A percentile compares a stretch with the other conserved stretches of the same genome.
Conservation (phyloP, 2,888 invertebrate genomes). For the Tipula unca region DNA sequence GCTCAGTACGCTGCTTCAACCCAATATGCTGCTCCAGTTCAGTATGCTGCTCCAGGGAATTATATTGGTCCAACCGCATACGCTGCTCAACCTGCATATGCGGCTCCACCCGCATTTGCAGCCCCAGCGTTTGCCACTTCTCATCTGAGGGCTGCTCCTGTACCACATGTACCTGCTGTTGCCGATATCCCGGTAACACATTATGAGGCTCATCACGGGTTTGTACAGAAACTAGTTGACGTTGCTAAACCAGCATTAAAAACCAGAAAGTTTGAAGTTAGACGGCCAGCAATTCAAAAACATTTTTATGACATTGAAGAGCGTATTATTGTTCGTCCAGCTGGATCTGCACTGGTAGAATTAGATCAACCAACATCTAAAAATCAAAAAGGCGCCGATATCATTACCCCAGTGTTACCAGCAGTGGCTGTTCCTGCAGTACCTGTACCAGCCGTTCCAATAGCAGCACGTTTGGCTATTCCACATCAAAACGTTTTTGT, state of each 20-base stretch:
- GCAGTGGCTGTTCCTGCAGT: neutral
- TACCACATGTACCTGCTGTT: constrained; percentile 40
- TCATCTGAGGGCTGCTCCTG: neutral
- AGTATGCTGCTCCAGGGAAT: constrained; percentile 19
- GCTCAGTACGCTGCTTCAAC: neutral
- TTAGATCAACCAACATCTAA: constrained; percentile 51
- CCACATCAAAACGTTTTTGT: constrained; percentile 14
- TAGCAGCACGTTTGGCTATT: neutral
- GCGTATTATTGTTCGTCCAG: constrained; percentile 50
- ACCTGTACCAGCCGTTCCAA: neutral
- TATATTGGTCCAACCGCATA: no score
- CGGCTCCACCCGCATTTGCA: neutral
- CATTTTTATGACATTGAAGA: constrained; percentile 57
- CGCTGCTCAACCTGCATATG: constrained; percentile 29
- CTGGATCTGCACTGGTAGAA: constrained; percentile 52
- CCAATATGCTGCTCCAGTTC: constrained; percentile 27
- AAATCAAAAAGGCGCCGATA: constrained; percentile 42
- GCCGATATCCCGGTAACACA: constrained; percentile 44
- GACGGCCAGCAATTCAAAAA: constrained; percentile 53
- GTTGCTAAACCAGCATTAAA: constrained; percentile 50
- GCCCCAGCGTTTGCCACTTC: constrained; percentile 27
- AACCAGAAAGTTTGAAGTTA: constrained; percentile 49
- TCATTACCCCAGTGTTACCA: constrained; percentile 28
- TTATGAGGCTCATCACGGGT: constrained; percentile 43
- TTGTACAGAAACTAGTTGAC: constrained; percentile 48